A percentile compares a stretch with the other conserved stretches of the same genome.
These are phyloP conservation scores for Dolomedes plantarius DNA, from an alignment of 2,888 invertebrate genomes.

Conservation along the genomic window DNA sequence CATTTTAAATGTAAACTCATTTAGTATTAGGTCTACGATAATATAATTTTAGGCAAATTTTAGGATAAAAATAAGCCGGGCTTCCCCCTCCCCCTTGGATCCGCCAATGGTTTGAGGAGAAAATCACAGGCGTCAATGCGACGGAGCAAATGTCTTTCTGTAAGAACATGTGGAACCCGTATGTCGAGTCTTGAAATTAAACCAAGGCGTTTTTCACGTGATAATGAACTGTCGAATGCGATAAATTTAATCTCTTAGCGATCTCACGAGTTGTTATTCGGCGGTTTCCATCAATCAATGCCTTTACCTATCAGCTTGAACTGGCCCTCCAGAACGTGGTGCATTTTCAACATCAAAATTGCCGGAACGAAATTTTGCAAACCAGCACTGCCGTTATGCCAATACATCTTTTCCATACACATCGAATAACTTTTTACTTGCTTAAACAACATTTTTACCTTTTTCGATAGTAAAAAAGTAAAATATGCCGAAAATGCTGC, in stretches of 20 bases:
- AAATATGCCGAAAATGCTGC: no score
- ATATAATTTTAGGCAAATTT: no score
- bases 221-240: constrained; percentile 17
- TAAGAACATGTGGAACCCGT: constrained; percentile 23
- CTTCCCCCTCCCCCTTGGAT: no score
- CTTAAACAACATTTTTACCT: no score
- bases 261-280: constrained; percentile 19
- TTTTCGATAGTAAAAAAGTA: no score
- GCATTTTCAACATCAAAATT: background rate
- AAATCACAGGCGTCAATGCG: constrained; percentile 26
- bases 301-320: no score
- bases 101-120: no score
- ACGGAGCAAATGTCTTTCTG: constrained; percentile 13
- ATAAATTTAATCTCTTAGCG: constrained; percentile 11
- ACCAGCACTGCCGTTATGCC: background rate
- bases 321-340: no score
- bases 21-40: no score
- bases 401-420: background rate
- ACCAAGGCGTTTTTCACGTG: constrained; percentile 25
- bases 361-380: background rate
- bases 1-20: no score
- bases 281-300: background rate
- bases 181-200: constrained; percentile 24
- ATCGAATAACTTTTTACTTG: no score
- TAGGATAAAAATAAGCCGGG: no score